These are phyloP conservation scores for Oxycera nigricornis DNA, from an alignment of 2,888 invertebrate genomes.

Conservation along the genomic window DNA sequence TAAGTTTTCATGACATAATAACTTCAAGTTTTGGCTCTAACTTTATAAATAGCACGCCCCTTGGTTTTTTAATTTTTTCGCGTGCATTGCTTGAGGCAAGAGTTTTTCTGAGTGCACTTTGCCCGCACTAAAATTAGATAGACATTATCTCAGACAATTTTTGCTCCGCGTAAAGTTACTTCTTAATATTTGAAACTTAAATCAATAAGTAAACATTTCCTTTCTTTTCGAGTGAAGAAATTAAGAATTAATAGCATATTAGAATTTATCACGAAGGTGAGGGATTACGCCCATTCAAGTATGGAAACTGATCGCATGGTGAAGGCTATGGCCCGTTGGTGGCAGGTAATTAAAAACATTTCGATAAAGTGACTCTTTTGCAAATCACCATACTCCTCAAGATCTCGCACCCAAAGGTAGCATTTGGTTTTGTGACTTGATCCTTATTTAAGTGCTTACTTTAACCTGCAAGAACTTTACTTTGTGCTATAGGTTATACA, in stretches of 20 bases:
- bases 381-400: no score
- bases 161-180: neutral
- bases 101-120: neutral
- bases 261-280: neutral
- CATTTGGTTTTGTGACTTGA: no score
- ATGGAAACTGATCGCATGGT: conserved; percentile 62
- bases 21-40: neutral
- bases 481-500: no score
- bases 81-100: neutral
- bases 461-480: no score
- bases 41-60: conserved; percentile 12
- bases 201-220: neutral
- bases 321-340: conserved; percentile 62
- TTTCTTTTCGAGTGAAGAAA: neutral
- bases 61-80: neutral
- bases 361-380: no score
- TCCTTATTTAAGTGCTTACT: no score
- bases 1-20: neutral
- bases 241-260: neutral
- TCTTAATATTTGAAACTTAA: neutral
- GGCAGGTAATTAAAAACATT: no score
- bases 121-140: neutral
- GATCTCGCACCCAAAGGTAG: no score
- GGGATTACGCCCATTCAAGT: conserved; percentile 35
- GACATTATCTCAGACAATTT: neutral